These are phyloP conservation scores for Macaca nemestrina DNA, from an alignment of 2,113 vertebrate genomes.

Conservation along the genomic window DNA sequence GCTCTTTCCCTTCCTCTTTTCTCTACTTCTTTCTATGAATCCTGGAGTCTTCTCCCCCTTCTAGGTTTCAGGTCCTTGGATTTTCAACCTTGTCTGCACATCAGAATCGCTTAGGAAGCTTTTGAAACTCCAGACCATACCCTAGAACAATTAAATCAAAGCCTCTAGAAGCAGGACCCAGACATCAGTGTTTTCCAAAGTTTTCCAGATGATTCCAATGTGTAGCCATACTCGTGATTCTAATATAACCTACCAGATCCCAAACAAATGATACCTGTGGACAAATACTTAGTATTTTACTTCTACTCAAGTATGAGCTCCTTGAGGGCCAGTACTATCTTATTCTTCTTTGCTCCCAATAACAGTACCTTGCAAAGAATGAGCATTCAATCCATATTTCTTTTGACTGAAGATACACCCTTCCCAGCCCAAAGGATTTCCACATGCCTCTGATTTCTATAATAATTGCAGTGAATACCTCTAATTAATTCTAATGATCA, in stretches of 20 bases:
- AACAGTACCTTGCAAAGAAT: background rate
- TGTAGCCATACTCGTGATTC: background rate
- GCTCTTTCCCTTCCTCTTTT: background rate
- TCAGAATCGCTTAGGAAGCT: background rate
- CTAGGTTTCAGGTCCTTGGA: background rate
- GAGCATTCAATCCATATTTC: background rate
- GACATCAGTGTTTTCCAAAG: background rate
- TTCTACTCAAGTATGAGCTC: background rate
- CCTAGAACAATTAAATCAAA: background rate
- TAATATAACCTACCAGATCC: background rate
- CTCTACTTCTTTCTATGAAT: background rate
- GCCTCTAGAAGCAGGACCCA: background rate
- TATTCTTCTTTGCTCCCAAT: background rate
- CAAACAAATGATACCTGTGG: background rate
- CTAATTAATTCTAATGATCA: background rate
- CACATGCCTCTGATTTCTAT: background rate
- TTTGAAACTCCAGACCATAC: background rate
- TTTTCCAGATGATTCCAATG: background rate
- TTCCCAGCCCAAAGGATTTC: background rate
- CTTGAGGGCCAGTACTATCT: background rate
- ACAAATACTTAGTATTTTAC: background rate
- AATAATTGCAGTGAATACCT: background rate
- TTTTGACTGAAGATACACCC: background rate
- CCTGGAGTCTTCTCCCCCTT: background rate
- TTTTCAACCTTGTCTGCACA: background rate